Evolutionary conservation across 2,113 vertebrate genomes (phyloP), one percentile per base, ranked within the genome.

Genomic region (Calonectris borealis): DNA sequence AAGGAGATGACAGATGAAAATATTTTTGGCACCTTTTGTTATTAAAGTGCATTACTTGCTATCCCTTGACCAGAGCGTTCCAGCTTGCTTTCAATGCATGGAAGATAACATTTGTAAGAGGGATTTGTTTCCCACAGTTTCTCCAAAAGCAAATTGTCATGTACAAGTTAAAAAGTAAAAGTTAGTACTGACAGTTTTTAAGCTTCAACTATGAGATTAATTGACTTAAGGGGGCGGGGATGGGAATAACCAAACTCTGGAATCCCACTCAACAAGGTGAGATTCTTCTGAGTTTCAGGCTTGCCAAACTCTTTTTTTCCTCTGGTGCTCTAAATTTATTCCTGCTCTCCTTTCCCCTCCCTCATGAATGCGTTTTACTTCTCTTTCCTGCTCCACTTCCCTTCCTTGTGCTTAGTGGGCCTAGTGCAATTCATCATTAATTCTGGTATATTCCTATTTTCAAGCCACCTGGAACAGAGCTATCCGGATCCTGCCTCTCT

Each of bases 341-440:
- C 79, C 29, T 52, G 13, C 13, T 88, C 4, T 65, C 26, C 24
- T 86, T 68, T 79, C 17, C 20, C 11, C 6, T 75, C 18, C 78
- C 15, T 81, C 2, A 0, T 22, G 15, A 42, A 4, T 0, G 2
- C 1, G 1, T 68, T 93, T 84, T 40, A 17, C 21, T 48, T 82
- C 38, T 64, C 15, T 81, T 70, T 69, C 62, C 29, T 70, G 19
- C 44, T 90, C 51, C 6, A 8, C 12, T 82, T 92, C 25, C 21
- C 26, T 68, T 61, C 46, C 16, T 44, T 36, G 15, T 54, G 29
- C 16, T 78, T 52, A 48, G 42, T 17, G 13, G 27, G 13, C 25
- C 58, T 83, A 13, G 32, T 49, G 31, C 42, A 46, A 11, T 25
- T 71, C 36, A 17, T 40, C 31, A 27, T 79, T 40, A 27, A 48